These are phyloP conservation scores for Lichenostomus cassidix DNA, from an alignment of 2,113 vertebrate genomes.

Conservation along the genomic window DNA sequence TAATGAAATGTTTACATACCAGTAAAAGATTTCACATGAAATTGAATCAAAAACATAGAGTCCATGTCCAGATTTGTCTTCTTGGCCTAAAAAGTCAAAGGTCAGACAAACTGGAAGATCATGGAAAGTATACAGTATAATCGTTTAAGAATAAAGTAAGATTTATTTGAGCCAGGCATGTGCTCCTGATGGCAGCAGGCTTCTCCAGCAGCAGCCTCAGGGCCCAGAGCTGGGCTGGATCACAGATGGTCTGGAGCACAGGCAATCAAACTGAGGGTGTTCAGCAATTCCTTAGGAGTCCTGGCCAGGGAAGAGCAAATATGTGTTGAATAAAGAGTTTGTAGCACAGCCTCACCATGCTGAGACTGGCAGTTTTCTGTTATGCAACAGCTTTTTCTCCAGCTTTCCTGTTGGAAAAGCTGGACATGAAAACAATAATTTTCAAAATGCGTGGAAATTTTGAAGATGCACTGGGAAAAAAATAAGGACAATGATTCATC, in stretches of 20 bases:
- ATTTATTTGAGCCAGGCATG: not conserved
- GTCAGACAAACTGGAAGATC: not conserved
- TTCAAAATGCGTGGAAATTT: not conserved
- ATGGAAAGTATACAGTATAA: not conserved
- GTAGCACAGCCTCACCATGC: not conserved
- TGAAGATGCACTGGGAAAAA: not conserved
- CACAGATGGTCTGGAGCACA: not conserved
- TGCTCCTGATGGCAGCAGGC: not conserved
- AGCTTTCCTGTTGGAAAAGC: not conserved
- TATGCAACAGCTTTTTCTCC: not conserved
- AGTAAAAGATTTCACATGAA: not conserved
- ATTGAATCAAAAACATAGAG: not conserved
- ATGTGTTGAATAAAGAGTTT: not conserved
- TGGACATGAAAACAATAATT: not conserved
- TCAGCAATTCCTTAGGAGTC: not conserved
- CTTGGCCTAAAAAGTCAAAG: not conserved
- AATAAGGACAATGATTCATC: not conserved
- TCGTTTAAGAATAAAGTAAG: not conserved
- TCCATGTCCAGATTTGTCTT: not conserved
- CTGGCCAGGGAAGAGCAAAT: not conserved
- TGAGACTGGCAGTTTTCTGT: not conserved
- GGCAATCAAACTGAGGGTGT: accelerated
- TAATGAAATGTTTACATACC: not conserved
- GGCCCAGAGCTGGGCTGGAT: not conserved
- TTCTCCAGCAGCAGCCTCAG: not conserved